Percentiles rank a stretch among this genome's conserved stretches.
Conservation (phyloP, 2,113 vertebrate genomes). For the Tinamus guttatus region DNA sequence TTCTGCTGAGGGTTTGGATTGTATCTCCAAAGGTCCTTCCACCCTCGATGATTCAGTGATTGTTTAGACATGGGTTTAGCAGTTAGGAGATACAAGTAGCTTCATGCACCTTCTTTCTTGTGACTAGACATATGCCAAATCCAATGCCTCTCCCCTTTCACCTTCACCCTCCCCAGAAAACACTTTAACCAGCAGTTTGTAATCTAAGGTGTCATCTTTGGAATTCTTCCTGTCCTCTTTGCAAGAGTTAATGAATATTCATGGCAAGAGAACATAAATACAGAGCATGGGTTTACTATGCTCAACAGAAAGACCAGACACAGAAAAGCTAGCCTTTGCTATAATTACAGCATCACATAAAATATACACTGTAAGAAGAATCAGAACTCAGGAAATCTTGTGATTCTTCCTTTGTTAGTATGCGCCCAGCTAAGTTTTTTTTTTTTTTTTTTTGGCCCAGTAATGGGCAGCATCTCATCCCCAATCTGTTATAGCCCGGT, state of each 20-base stretch:
- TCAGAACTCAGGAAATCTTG: not conserved
- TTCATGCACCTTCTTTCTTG: rapidly evolving
- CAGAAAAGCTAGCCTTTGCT: not conserved
- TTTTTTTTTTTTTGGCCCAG: not conserved
- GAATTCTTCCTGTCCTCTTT: not conserved
- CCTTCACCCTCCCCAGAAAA: not conserved
- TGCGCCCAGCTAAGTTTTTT: not conserved
- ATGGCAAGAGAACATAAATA: not conserved
- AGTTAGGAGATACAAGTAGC: not conserved
- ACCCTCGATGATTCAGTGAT: not conserved
- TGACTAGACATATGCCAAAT: not conserved
- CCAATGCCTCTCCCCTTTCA: not conserved
- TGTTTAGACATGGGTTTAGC: not conserved
- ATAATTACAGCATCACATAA: not conserved
- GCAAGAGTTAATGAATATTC: not conserved
- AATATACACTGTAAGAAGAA: not conserved
- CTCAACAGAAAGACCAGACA: not conserved
- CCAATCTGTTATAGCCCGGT: not conserved
- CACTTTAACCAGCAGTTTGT: not conserved
- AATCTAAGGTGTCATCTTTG: not conserved
- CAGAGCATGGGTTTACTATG: not conserved
- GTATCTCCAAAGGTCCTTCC: not conserved
- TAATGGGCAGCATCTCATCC: not conserved
- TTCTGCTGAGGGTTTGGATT: not conserved
- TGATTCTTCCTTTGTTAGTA: not conserved